Evolutionary conservation across 2,888 invertebrate species (phyloP).

Genomic region (Tuta absoluta): DNA sequence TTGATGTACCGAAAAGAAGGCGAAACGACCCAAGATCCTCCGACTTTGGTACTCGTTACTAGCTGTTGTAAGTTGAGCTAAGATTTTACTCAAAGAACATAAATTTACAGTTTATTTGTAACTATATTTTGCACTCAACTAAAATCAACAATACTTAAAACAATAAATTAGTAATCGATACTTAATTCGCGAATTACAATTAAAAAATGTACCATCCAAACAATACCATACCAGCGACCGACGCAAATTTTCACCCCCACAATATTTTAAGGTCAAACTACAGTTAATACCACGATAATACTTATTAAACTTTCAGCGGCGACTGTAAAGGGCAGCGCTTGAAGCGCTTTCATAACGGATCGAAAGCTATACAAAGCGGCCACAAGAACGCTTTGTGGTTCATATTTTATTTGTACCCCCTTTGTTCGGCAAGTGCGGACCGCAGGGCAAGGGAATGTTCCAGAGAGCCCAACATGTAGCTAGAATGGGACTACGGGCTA

Average conservation of each 20-base stretch:
- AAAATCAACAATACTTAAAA: no score
- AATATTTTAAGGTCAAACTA: slow-evolving; percentile 17
- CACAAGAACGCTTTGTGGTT: slow-evolving; percentile 73
- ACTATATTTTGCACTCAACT: no score
- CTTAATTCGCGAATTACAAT: not conserved
- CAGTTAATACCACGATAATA: slow-evolving; percentile 10
- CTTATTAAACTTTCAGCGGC: slow-evolving; percentile 16
- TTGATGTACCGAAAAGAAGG: no score
- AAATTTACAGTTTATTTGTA: no score
- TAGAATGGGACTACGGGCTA: no score
- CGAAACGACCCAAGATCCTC: no score
- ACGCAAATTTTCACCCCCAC: not conserved
- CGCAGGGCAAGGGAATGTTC: no score
- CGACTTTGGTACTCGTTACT: no score
- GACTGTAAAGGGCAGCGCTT: slow-evolving; percentile 52
- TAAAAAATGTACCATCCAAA: not conserved
- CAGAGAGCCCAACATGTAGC: not conserved
- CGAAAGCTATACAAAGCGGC: slow-evolving; percentile 73
- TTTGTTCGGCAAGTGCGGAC: slow-evolving; percentile 49
- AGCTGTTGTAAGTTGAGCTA: no score
- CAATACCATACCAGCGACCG: not conserved
- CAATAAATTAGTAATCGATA: no score
- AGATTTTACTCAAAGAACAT: no score
- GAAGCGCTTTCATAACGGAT: slow-evolving; percentile 71
- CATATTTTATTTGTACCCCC: slow-evolving; percentile 63